Percentiles rank a stretch among this genome's conserved stretches.
phyloP scores from a whole-genome alignment of 1,140 invertebrate species.

The Orussus abietinus region DNA sequence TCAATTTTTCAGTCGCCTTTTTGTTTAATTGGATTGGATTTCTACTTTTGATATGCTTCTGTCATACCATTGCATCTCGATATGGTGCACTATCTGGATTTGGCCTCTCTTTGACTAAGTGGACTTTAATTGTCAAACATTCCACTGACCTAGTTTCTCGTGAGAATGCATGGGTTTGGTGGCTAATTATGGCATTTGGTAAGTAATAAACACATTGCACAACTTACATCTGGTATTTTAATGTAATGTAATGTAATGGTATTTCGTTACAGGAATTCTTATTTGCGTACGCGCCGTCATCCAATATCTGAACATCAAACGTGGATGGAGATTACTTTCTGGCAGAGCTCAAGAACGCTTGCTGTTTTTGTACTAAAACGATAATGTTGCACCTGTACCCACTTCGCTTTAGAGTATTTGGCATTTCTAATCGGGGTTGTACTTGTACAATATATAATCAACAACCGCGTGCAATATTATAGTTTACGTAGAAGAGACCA shows the following conservation, averaged over 20 bases:
- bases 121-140: constrained; percentile 90
- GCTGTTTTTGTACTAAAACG: constrained; percentile 76
- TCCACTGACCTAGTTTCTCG: constrained; percentile 79
- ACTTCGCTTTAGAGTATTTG: constrained; percentile 29
- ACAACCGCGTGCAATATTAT: constrained; percentile 12
- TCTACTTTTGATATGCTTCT: constrained; percentile 85
- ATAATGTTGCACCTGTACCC: constrained; percentile 19
- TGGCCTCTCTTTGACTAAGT: constrained; percentile 87
- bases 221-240: constrained; percentile 3
- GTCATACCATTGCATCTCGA: constrained; percentile 87
- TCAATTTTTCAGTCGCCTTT: constrained; percentile 66
- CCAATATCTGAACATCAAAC: constrained; percentile 86
- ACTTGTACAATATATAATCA: constrained; percentile 37
- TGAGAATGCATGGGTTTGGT: constrained; percentile 87
- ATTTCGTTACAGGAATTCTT: constrained; percentile 64
- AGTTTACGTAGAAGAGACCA: constrained; percentile 21
- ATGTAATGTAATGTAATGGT: constrained; percentile 8
- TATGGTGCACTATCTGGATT: constrained; percentile 91
- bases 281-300: constrained; percentile 84
- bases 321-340: constrained; percentile 82
- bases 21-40: constrained; percentile 96
- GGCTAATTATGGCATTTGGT: constrained; percentile 86
- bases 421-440: constrained; percentile 38
- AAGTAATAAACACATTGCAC: constrained; percentile 32
- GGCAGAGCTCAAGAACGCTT: constrained; percentile 79